Evolutionary conservation across 1,140 invertebrate species (phyloP).

Genomic region (Solen grandis): DNA sequence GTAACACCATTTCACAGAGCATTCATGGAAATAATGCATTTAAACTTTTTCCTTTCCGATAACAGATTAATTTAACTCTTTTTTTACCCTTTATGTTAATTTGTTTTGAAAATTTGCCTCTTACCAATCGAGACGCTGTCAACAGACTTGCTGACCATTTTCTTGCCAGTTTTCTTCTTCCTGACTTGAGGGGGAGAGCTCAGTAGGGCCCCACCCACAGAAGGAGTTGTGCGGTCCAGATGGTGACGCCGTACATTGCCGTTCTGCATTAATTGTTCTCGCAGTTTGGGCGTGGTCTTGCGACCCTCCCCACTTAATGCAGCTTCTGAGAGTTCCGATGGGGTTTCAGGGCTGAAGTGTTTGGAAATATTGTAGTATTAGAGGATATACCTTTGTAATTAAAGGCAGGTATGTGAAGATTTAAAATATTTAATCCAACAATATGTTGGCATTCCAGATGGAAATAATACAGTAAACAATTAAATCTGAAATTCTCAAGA

Average conservation of each 20-base stretch:
- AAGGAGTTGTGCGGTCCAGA: slow-evolving; percentile 74
- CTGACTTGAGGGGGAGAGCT: slow-evolving; percentile 57
- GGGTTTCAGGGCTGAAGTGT: slow-evolving; percentile 22
- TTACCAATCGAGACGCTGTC: slow-evolving; percentile 46
- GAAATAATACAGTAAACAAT: no score
- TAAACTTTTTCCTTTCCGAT: no score
- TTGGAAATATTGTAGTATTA: no score
- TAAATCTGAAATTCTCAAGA: no score
- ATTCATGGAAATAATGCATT: no score
- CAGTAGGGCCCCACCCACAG: slow-evolving; percentile 70
- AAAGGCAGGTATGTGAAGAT: no score
- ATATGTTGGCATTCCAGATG: no score
- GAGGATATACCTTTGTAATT: no score
- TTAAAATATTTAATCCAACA: background rate
- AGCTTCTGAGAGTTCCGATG: slow-evolving; percentile 30
- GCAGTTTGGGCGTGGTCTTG: slow-evolving; percentile 67
- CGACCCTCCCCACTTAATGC: slow-evolving; percentile 56
- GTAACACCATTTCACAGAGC: no score
- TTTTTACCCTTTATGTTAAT: no score
- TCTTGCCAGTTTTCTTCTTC: slow-evolving; percentile 38
- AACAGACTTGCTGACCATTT: slow-evolving; percentile 40
- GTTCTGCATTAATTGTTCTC: slow-evolving; percentile 21
- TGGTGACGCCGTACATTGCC: slow-evolving; percentile 65
- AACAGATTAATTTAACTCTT: no score
- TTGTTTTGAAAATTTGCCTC: no score